phyloP scores from a whole-genome alignment of 2,113 vertebrate genomes.

The Chelonoidis abingdonii region DNA sequence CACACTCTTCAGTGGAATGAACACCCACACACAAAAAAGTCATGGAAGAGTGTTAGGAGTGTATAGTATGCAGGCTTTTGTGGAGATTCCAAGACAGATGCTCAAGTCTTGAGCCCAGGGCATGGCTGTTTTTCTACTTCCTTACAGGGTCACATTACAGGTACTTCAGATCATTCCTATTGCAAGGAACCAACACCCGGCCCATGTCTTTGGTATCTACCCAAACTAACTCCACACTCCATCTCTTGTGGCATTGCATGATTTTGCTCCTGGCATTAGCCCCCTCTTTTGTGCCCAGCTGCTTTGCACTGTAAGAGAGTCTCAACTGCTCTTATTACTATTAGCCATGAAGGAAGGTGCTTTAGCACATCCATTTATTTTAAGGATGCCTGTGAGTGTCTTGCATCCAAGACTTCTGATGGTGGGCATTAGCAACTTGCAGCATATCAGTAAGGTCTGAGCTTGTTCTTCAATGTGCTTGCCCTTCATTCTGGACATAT shows the following conservation, averaged over 20 bases:
- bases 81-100: not conserved
- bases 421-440: not conserved
- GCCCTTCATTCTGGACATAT: slow-evolving; percentile 14
- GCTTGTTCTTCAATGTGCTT: not conserved
- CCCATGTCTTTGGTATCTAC: not conserved
- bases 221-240: not conserved
- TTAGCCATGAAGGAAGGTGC: not conserved
- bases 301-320: not conserved
- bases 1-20: too few species aligned
- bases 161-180: not conserved
- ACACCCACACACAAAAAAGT: too few species aligned
- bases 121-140: not conserved
- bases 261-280: not conserved
- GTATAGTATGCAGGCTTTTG: not conserved
- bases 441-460: not conserved
- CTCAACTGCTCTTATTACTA: not conserved
- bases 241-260: not conserved
- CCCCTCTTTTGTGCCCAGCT: not conserved
- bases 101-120: not conserved
- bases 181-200: not conserved
- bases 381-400: not conserved
- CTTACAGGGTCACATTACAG: not conserved
- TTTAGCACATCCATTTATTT: not conserved
- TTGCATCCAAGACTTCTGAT: not conserved
- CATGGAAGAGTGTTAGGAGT: not conserved